These are phyloP conservation scores for Leptinotarsa defecta DNA, from an alignment of 1,140 invertebrate species.

Conservation along the genomic window DNA sequence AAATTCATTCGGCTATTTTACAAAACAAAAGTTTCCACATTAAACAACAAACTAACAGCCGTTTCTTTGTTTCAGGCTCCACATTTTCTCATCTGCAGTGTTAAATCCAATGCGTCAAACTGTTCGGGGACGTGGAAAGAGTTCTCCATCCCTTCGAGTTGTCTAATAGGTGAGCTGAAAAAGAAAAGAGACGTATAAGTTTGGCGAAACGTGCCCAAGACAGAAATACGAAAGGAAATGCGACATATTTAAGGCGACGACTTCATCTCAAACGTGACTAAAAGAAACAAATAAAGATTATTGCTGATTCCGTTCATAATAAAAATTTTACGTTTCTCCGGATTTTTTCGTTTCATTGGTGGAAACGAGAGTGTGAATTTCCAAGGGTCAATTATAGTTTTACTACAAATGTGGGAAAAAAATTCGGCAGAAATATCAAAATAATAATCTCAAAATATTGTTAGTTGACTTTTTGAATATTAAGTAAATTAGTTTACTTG, in stretches of 20 bases:
- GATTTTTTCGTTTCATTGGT: not conserved
- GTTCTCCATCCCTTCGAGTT: slow-evolving; percentile 57
- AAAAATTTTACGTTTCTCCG: slow-evolving; percentile 13
- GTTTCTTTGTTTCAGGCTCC: slow-evolving; percentile 52
- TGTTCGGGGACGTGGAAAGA: slow-evolving; percentile 58
- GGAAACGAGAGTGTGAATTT: not conserved
- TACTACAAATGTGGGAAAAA: too few relatives aligned
- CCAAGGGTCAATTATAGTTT: not conserved
- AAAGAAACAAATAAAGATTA: slow-evolving; percentile 36
- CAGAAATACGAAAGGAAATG: slow-evolving; percentile 17
- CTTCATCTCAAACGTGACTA: slow-evolving; percentile 38
- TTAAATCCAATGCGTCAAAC: slow-evolving; percentile 57
- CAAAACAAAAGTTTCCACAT: too few relatives aligned
- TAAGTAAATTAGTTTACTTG: too few relatives aligned
- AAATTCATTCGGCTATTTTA: too few relatives aligned
- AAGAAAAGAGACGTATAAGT: slow-evolving; percentile 1
- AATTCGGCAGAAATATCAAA: too few relatives aligned
- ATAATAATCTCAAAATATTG: too few relatives aligned
- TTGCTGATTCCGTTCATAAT: slow-evolving; percentile 28
- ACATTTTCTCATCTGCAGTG: slow-evolving; percentile 37
- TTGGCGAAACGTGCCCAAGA: slow-evolving; percentile 14
- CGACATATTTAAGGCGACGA: slow-evolving; percentile 20
- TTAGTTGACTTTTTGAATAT: too few relatives aligned
- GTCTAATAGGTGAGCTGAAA: slow-evolving; percentile 53
- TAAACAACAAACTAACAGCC: slow-evolving; percentile 4